Evolutionary conservation across 2,888 invertebrate genomes (phyloP).

Genomic region (Metacarcinus magister): DNA sequence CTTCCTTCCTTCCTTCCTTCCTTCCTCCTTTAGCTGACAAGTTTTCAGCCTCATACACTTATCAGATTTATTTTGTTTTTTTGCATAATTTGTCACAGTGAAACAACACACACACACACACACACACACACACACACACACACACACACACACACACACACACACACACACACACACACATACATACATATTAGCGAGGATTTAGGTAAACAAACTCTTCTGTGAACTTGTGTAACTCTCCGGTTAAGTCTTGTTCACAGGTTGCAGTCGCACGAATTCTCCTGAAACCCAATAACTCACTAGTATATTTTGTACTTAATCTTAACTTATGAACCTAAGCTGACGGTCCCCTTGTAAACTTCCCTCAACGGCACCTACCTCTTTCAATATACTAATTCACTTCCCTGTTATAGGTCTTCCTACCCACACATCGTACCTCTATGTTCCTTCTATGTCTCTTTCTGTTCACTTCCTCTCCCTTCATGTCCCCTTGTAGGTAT

Average conservation of each 20-base stretch:
- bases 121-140: conserved; percentile 5
- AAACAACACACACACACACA: neutral
- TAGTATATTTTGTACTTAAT: neutral
- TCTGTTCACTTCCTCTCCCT: neutral
- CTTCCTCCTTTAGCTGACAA: neutral
- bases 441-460: neutral
- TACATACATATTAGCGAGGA: neutral
- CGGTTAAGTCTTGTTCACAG: neutral
- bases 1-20: neutral
- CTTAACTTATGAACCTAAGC: neutral
- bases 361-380: neutral
- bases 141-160: neutral
- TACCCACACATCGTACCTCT: neutral
- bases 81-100: neutral
- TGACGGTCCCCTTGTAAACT: neutral
- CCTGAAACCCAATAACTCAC: neutral
- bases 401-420: neutral
- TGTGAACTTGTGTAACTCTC: neutral
- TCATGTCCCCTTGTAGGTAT: neutral
- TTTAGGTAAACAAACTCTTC: neutral
- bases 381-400: neutral
- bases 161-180: conserved; percentile 54
- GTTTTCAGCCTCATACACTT: neutral
- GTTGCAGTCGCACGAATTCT: neutral
- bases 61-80: neutral